Evolutionary conservation across 1,140 invertebrate genomes (phyloP), one percentile per base, ranked within the genome.

Genomic region (Cydia splendana): DNA sequence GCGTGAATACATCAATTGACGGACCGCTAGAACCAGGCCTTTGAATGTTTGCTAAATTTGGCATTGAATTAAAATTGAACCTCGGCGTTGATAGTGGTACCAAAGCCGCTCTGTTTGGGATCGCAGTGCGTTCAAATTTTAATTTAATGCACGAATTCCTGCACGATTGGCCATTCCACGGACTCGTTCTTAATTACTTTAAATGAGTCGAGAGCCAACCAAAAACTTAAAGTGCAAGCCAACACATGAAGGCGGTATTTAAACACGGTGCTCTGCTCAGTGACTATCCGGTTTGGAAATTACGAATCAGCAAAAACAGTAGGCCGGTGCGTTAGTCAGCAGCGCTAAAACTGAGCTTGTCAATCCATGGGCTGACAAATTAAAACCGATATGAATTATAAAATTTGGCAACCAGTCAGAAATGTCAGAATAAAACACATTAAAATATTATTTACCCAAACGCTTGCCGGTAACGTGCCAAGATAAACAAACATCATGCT

Each of bases 201-300:
- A 42, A 71, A 71, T 71, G 67, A 42, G 30, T 4, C 4, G 30
- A 69, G 51, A 51, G 48, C 15, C 48, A 15, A 12, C n/a, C 65
- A 30, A 15, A 34, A 69, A 71, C 34, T 71, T 18, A 42, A 57
- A 45, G 67, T 38, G n/a, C n/a, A 38, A 18, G 34, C 30, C 20
- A 3, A 30, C 67, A 38, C 67, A 38, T 42, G 30, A 71, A 71
- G 9, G 67, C 34, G 67, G 57, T 42, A 15, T 71, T 71, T 45
- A 42, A 38, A 34, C 38, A 15, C 12, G 38, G 38, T 42, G 38
- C 65, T 10, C 28, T 67, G 15, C n/a, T 67, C 24, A 67, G 30
- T 67, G 30, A 71, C 67, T 34, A 71, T 71, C 67, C 67, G 67
- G 67, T 71, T 71, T 71, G 15, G 18, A 71, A 38, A 42, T 71